Conservation (phyloP, 2,888 invertebrate species). For the Apodemia hepburni region DNA sequence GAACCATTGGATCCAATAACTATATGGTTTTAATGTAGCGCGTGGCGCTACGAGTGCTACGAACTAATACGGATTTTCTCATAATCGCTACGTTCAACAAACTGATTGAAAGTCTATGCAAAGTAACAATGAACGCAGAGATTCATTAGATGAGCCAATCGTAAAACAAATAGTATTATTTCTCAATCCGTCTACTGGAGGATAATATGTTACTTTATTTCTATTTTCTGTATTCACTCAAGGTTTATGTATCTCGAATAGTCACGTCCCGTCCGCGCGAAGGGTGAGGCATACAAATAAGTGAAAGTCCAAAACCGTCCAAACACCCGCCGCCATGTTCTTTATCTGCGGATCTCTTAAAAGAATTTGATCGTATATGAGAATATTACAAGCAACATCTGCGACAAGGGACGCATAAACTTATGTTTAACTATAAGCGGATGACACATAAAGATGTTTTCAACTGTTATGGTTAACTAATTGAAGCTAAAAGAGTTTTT, state of each 20-base stretch:
- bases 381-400: constrained; percentile 77
- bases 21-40: too few relatives aligned
- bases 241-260: constrained; percentile 80
- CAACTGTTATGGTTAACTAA: constrained; percentile 15
- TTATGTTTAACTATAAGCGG: constrained; percentile 36
- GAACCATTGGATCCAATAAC: too few relatives aligned
- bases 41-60: not conserved
- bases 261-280: constrained; percentile 74
- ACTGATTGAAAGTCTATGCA: too few relatives aligned
- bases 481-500: not conserved
- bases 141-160: constrained; percentile 23
- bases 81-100: not conserved
- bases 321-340: constrained; percentile 72
- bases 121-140: constrained; percentile 4
- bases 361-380: constrained; percentile 78
- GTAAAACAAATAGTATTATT: constrained; percentile 39
- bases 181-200: constrained; percentile 71
- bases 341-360: constrained; percentile 78
- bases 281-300: constrained; percentile 79
- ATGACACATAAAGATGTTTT: constrained; percentile 12
- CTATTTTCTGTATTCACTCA: constrained; percentile 80
- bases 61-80: not conserved
- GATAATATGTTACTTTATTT: constrained; percentile 79
- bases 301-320: constrained; percentile 74
- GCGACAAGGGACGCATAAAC: constrained; percentile 75